Percentiles rank a stretch among this genome's conserved stretches.
phyloP scores from a whole-genome alignment of 2,797 vertebrate genomes.

The Erethizon dorsatum region DNA sequence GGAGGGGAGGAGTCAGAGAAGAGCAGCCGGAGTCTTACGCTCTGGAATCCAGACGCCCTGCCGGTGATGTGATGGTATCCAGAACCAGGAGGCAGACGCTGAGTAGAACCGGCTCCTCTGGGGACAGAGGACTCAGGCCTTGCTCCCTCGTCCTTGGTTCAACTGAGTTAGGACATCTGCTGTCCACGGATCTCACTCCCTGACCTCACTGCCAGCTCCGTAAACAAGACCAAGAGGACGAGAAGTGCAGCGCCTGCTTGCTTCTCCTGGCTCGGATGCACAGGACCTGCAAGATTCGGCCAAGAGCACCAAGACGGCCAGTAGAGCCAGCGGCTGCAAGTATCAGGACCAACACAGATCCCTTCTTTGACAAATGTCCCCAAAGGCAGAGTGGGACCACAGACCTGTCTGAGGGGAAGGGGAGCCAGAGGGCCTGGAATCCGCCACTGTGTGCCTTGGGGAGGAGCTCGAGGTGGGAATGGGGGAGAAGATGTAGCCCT shows the following conservation, averaged over 20 bases:
- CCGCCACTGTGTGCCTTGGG: fast-evolving
- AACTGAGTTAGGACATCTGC: neutral
- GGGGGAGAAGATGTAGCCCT: neutral
- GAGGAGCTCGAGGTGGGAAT: fast-evolving
- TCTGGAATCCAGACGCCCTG: neutral
- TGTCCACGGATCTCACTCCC: too few relatives aligned
- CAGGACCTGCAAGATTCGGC: neutral
- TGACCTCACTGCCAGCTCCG: fast-evolving
- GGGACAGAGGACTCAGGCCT: too few relatives aligned
- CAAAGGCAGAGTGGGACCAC: neutral
- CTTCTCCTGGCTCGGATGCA: too few relatives aligned
- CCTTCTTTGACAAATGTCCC: fast-evolving
- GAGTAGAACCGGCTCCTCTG: fast-evolving
- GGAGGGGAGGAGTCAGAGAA: neutral
- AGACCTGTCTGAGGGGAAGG: neutral
- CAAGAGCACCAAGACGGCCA: neutral
- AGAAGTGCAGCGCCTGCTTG: fast-evolving
- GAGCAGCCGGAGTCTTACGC: too few relatives aligned
- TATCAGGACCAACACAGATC: neutral
- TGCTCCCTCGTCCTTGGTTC: neutral
- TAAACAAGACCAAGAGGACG: neutral
- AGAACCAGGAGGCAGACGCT: fast-evolving
- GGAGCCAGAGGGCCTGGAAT: too few relatives aligned
- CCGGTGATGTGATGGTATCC: fast-evolving
- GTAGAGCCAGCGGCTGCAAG: neutral